These are phyloP conservation scores for Coluber constrictor DNA, from an alignment of 2,797 vertebrate genomes.

Conservation along the genomic window DNA sequence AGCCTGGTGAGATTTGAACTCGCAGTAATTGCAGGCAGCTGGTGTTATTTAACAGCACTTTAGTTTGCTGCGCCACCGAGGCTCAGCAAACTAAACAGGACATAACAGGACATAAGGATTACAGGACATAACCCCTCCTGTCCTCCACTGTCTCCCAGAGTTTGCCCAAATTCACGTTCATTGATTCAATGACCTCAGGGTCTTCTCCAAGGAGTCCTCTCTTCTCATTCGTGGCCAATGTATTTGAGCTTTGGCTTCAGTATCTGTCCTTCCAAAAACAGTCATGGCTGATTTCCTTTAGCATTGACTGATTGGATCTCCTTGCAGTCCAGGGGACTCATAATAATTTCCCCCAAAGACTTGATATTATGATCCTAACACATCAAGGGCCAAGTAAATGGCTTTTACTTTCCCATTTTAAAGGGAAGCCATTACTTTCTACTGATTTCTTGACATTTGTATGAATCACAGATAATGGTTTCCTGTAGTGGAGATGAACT, in stretches of 20 bases:
- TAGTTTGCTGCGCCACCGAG: too few species aligned
- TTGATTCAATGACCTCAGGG: too few species aligned
- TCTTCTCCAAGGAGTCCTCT: background rate
- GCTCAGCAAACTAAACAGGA: too few species aligned
- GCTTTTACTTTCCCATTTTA: background rate
- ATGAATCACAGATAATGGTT: conserved; percentile 30
- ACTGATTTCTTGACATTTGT: conserved; percentile 17
- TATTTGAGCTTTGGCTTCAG: background rate
- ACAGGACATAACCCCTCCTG: too few species aligned
- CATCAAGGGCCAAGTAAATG: background rate
- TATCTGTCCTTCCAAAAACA: background rate
- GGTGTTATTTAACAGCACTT: too few species aligned
- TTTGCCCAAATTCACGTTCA: too few species aligned
- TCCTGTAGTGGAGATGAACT: background rate
- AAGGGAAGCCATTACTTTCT: background rate
- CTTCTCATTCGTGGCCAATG: background rate
- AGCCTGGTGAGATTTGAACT: too few species aligned
- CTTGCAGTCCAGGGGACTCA: background rate
- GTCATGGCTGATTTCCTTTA: background rate
- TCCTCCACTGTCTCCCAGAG: too few species aligned
- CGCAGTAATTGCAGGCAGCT: too few species aligned
- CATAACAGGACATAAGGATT: too few species aligned
- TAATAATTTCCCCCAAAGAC: background rate
- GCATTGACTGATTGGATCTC: background rate
- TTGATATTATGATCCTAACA: background rate